phyloP scores from a whole-genome alignment of 2,113 vertebrate species.

The Datnioides undecimradiatus region DNA sequence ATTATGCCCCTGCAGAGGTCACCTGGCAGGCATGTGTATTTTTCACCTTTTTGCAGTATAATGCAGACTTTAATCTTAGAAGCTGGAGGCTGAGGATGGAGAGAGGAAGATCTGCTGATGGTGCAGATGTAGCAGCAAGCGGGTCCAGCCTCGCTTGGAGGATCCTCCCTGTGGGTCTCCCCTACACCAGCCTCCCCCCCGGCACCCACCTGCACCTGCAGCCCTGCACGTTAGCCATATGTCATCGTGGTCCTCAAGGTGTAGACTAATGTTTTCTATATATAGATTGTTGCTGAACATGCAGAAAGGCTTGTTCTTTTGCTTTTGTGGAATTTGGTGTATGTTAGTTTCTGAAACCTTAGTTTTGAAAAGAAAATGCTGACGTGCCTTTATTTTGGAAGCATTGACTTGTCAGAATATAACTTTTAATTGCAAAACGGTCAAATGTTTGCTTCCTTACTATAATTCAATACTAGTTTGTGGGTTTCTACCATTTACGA shows the following conservation, averaged over 20 bases:
- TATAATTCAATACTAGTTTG: no score
- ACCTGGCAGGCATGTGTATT: background rate
- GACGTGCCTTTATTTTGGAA: background rate
- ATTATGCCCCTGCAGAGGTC: background rate
- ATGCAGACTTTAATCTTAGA: background rate
- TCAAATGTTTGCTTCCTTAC: no score
- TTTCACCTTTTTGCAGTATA: background rate
- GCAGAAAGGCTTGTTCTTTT: background rate
- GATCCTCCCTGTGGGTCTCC: slow-evolving; percentile 7
- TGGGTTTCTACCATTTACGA: no score
- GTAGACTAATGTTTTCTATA: background rate
- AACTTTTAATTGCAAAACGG: no score
- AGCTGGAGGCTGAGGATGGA: background rate
- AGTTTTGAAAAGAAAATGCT: background rate
- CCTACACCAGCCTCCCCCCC: background rate
- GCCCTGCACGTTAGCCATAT: background rate
- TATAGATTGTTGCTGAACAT: background rate
- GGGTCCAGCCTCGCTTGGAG: background rate
- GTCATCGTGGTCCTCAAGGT: background rate
- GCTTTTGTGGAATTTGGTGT: background rate
- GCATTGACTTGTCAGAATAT: no score
- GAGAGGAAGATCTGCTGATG: slow-evolving; percentile 13
- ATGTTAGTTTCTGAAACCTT: background rate
- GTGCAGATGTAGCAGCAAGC: background rate
- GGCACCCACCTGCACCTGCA: slow-evolving; percentile 3